Percentiles rank a stretch among this genome's conserved stretches.
Conservation (phyloP, 1,140 invertebrate species). For the Phymorhynchus buccinoides region DNA sequence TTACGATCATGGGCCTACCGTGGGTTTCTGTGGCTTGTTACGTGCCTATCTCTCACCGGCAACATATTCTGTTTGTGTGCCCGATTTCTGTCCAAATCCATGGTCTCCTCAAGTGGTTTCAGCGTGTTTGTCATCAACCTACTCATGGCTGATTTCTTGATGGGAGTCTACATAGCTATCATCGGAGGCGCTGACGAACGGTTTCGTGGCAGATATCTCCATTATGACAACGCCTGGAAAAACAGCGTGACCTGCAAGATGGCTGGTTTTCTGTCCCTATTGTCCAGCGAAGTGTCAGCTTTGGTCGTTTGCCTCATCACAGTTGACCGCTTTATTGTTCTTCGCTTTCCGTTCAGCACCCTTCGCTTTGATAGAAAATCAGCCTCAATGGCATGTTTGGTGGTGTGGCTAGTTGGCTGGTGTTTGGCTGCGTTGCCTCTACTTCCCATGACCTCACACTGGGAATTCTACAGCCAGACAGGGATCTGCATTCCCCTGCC, state of each 20-base stretch:
- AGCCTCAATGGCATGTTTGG: not conserved
- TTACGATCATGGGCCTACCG: slow-evolving; percentile 49
- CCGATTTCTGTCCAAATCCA: slow-evolving; percentile 33
- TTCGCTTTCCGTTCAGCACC: slow-evolving; percentile 57
- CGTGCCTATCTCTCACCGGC: slow-evolving; percentile 47
- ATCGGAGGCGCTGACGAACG: slow-evolving; percentile 52
- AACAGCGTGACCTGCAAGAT: slow-evolving; percentile 52
- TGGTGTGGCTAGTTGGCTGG: not conserved
- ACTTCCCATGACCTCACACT: not conserved
- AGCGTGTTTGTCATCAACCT: slow-evolving; percentile 61
- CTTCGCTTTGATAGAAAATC: not conserved
- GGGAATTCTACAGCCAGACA: slow-evolving; percentile 28
- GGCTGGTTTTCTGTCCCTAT: slow-evolving; percentile 59
- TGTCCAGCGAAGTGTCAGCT: slow-evolving; percentile 49
- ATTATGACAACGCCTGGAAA: slow-evolving; percentile 56
- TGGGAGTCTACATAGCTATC: slow-evolving; percentile 66
- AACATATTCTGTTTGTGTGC: slow-evolving; percentile 52
- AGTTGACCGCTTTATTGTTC: slow-evolving; percentile 54
- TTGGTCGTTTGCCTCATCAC: slow-evolving; percentile 47
- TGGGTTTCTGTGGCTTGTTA: slow-evolving; percentile 59
- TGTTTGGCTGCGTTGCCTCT: slow-evolving; percentile 3
- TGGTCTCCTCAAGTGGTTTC: slow-evolving; percentile 41
- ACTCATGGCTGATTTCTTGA: slow-evolving; percentile 62
- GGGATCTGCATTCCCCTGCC: slow-evolving; percentile 29
- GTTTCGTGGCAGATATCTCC: slow-evolving; percentile 54